These are phyloP conservation scores for Cephus spinipes DNA, from an alignment of 2,888 invertebrate genomes.

Conservation along the genomic window DNA sequence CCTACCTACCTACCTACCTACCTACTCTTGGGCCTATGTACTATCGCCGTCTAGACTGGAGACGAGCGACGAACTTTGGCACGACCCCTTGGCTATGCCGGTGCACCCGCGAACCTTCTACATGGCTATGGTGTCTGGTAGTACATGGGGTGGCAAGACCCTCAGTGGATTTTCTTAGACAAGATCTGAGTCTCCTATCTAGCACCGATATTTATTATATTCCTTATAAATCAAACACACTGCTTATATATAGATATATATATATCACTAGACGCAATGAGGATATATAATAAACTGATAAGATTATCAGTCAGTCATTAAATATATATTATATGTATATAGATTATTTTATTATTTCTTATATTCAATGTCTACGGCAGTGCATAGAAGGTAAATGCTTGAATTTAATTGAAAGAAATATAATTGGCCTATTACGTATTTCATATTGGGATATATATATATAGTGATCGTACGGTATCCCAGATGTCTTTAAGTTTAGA, in stretches of 20 bases:
- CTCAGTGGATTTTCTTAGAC: neutral
- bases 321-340: neutral
- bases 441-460: neutral
- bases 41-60: conserved; percentile 3
- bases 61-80: conserved; percentile 9
- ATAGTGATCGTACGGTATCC: too few species aligned
- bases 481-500: neutral
- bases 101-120: neutral
- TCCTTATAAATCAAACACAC: neutral
- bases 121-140: neutral
- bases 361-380: neutral
- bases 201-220: neutral
- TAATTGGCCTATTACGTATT: neutral
- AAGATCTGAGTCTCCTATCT: neutral
- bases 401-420: neutral
- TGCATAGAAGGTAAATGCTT: neutral
- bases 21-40: conserved; percentile 3
- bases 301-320: too few species aligned
- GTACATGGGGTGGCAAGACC: neutral
- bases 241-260: too few species aligned
- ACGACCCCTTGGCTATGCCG: neutral
- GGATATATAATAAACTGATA: too few species aligned
- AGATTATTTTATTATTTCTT: neutral
- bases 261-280: too few species aligned
- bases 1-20: neutral